A percentile compares a stretch with the other conserved stretches of the same genome.
phyloP scores from a whole-genome alignment of 2,797 vertebrate species.

The Trematomus bernacchii region DNA sequence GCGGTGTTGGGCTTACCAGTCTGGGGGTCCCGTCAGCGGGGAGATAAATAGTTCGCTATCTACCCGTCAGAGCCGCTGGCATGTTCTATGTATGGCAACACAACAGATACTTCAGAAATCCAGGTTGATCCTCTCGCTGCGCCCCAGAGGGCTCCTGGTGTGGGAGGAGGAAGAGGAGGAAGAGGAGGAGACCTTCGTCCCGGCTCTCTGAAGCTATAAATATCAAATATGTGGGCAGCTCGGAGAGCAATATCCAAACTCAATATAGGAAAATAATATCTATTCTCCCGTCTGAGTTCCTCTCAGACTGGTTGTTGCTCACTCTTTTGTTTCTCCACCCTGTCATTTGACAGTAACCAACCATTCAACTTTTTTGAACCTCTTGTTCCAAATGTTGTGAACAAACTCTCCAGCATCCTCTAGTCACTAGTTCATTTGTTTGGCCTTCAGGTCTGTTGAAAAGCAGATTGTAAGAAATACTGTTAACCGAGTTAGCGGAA shows the following conservation, averaged over 20 bases:
- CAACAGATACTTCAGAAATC: slow-evolving; percentile 55
- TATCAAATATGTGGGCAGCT: slow-evolving; percentile 50
- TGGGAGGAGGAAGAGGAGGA: slow-evolving; percentile 33
- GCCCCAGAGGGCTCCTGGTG: slow-evolving; percentile 34
- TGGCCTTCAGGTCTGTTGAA: neutral
- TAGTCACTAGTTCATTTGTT: neutral
- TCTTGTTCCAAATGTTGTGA: neutral
- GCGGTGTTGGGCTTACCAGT: slow-evolving; percentile 59
- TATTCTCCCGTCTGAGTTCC: neutral
- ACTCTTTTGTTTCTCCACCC: neutral
- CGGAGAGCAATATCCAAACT: slow-evolving; percentile 21
- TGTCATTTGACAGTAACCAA: neutral
- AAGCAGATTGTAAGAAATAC: neutral
- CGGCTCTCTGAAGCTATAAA: slow-evolving; percentile 29
- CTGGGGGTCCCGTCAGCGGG: slow-evolving; percentile 62
- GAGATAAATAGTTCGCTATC: slow-evolving; percentile 54
- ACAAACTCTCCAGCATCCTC: neutral
- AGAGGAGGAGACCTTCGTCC: slow-evolving; percentile 22
- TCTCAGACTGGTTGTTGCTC: neutral
- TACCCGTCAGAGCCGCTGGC: slow-evolving; percentile 65
- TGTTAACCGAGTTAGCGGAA: neutral
- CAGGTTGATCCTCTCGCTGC: slow-evolving; percentile 47
- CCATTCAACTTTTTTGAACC: neutral
- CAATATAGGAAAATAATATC: slow-evolving; percentile 26
- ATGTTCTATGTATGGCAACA: slow-evolving; percentile 65